A percentile compares a stretch with the other conserved stretches of the same genome.
Evolutionary conservation across 2,113 vertebrate species (phyloP).

Genomic region (Turnix velox): DNA sequence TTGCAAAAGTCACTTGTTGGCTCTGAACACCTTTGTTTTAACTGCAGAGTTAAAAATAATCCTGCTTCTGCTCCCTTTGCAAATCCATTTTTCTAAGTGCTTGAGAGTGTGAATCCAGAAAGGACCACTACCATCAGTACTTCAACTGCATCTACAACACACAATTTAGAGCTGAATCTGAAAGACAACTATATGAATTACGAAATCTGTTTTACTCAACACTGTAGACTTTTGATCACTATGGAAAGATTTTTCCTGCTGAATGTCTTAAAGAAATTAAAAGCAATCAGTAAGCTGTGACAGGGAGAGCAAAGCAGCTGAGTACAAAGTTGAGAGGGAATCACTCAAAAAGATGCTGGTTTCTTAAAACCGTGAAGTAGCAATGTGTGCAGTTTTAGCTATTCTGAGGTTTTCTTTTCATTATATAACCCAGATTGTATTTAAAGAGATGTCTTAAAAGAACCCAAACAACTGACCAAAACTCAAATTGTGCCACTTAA

Average conservation of each 20-base stretch:
- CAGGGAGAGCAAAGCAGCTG: not conserved
- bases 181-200: not conserved
- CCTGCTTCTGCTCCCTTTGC: not conserved
- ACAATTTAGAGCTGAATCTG: not conserved
- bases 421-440: not conserved
- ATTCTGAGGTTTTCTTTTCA: not conserved
- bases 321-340: not conserved
- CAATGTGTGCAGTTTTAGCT: not conserved
- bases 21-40: not conserved
- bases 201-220: not conserved
- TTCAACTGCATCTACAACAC: not conserved
- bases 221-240: not conserved
- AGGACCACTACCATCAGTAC: not conserved
- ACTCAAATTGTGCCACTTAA: not conserved
- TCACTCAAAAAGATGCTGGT: not conserved
- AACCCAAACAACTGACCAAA: not conserved
- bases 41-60: not conserved
- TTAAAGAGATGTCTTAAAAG: slow-evolving; percentile 3
- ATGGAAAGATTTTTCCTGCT: not conserved
- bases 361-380: not conserved
- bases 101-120: not conserved
- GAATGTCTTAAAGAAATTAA: not conserved
- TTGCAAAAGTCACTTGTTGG: not conserved
- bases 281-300: not conserved
- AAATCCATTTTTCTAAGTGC: slow-evolving; percentile 3